These are phyloP conservation scores for Ochropleura leucogaster DNA, from an alignment of 2,888 invertebrate genomes.

Conservation along the genomic window DNA sequence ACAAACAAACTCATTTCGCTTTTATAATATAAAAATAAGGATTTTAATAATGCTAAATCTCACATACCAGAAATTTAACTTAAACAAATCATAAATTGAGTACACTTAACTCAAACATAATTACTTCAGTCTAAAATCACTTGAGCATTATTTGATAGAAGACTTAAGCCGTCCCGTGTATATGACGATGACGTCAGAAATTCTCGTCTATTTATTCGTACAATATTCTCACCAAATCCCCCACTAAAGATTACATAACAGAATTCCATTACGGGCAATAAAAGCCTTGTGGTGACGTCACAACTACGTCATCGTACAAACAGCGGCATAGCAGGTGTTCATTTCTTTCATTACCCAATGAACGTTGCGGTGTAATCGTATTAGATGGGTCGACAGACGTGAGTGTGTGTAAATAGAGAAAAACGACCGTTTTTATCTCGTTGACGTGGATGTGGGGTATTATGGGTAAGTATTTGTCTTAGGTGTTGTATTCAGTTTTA, in stretches of 20 bases:
- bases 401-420: slow-evolving; percentile 31
- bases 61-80: background rate
- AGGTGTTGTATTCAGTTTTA: background rate
- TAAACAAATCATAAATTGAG: background rate
- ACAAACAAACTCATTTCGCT: no score
- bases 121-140: background rate
- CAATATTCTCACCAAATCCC: slow-evolving; percentile 21
- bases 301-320: slow-evolving; percentile 43
- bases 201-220: background rate
- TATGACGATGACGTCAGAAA: slow-evolving; percentile 9
- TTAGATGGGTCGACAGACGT: slow-evolving; percentile 48
- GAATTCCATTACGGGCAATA: slow-evolving; percentile 41
- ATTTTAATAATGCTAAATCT: no score
- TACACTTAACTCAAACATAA: background rate
- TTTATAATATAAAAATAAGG: no score
- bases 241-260: slow-evolving; percentile 31
- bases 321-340: slow-evolving; percentile 63
- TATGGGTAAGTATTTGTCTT: background rate
- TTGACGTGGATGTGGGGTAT: background rate
- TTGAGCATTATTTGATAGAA: background rate
- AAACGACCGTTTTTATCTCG: slow-evolving; percentile 4
- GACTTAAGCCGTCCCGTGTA: background rate
- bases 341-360: slow-evolving; percentile 60
- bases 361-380: slow-evolving; percentile 58
- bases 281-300: slow-evolving; percentile 44